Conservation (phyloP, 2,888 invertebrate species). For the Fragum fragum region DNA sequence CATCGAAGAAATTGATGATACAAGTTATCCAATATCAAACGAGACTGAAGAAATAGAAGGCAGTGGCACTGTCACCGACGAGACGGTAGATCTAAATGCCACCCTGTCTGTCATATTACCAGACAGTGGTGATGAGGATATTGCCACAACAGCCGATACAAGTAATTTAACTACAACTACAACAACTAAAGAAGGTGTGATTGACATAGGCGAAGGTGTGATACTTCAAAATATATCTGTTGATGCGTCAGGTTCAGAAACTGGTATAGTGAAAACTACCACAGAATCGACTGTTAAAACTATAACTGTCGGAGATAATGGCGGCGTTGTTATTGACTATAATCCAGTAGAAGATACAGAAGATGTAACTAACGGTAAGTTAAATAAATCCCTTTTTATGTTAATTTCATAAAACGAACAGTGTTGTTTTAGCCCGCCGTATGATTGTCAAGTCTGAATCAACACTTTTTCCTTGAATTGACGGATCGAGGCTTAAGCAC, state of each 20-base stretch:
- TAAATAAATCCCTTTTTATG: too few relatives aligned
- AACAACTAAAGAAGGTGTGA: conserved; percentile 12
- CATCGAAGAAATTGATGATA: neutral
- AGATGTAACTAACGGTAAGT: conserved; percentile 10
- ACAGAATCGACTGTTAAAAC: conserved; percentile 1
- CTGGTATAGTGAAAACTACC: neutral
- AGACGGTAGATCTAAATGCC: neutral
- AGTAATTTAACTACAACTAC: conserved; percentile 8
- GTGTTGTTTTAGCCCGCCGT: too few relatives aligned
- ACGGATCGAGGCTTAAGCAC: too few relatives aligned
- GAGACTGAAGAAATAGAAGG: conserved; percentile 22
- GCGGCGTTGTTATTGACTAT: conserved; percentile 7
- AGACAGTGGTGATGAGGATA: conserved; percentile 11
- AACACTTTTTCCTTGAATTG: too few relatives aligned
- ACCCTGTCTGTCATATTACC: conserved; percentile 15
- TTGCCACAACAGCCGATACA: neutral
- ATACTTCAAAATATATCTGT: conserved; percentile 1
- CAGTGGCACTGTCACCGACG: neutral
- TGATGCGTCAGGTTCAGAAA: neutral
- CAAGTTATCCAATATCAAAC: conserved; percentile 4
- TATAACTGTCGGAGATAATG: neutral
- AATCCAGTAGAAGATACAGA: neutral
- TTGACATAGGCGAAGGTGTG: conserved; percentile 24
- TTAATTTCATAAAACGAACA: too few relatives aligned
- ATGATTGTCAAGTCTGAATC: too few relatives aligned